Evolutionary conservation across 1,140 invertebrate species (phyloP).

Genomic region (Ips nitidus): DNA sequence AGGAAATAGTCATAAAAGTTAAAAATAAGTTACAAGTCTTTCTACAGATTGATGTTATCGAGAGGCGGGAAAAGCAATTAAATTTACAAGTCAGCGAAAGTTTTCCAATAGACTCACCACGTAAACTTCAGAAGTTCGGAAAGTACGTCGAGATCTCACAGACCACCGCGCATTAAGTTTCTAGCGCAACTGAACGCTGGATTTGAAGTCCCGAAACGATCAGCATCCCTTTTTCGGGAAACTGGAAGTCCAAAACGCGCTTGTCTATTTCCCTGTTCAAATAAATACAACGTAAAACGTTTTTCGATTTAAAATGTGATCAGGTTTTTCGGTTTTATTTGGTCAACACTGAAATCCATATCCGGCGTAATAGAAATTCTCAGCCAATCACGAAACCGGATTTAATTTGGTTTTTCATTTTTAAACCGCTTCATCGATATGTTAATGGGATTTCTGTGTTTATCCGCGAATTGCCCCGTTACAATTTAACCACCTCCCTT

Average conservation of each 20-base stretch:
- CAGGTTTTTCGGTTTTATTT: conserved; percentile 19
- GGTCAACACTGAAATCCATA: conserved; percentile 15
- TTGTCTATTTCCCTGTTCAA: conserved; percentile 28
- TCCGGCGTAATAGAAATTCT: conserved; percentile 16
- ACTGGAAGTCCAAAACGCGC: conserved; percentile 13
- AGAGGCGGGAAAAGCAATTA: conserved; percentile 3
- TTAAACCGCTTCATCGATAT: neutral
- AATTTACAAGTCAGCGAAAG: conserved; percentile 7
- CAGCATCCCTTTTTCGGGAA: conserved; percentile 23
- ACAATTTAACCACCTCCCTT: no score
- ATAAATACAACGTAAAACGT: conserved; percentile 24
- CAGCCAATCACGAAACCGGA: neutral
- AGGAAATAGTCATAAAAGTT: neutral
- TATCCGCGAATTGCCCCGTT: neutral
- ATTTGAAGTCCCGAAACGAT: conserved; percentile 15
- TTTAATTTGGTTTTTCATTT: neutral
- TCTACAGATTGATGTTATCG: neutral
- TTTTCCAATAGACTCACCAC: conserved; percentile 23
- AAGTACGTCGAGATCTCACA: conserved; percentile 11
- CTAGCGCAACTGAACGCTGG: conserved; percentile 15
- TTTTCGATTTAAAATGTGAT: conserved; percentile 25
- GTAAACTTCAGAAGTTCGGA: conserved; percentile 17
- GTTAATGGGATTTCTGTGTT: neutral
- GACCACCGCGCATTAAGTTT: conserved; percentile 18
- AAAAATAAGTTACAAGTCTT: neutral